Percentiles rank a stretch among this genome's conserved stretches.
Evolutionary conservation across 2,113 vertebrate species (phyloP).

Genomic region (Larimichthys polyactis): DNA sequence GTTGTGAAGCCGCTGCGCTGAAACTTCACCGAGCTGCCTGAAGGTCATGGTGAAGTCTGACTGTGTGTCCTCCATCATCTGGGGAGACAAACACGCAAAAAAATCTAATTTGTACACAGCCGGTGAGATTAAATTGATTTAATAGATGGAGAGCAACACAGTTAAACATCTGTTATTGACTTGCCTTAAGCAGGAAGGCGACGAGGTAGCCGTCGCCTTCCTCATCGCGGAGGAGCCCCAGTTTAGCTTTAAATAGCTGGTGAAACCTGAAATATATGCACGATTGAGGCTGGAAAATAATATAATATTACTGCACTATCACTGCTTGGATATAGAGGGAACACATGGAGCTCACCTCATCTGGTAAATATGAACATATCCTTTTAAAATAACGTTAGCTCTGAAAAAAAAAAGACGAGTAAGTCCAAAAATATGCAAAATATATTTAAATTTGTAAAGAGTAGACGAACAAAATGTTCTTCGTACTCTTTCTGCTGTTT

Average conservation of each 20-base stretch:
- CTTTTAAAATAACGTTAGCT: conserved; percentile 79
- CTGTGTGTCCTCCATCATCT: conserved; percentile 87
- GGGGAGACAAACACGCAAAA: neutral
- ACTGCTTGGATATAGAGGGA: neutral
- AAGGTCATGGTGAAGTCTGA: conserved; percentile 90
- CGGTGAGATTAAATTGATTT: neutral
- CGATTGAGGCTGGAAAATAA: neutral
- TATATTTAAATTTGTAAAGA: too few relatives aligned
- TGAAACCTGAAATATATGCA: conserved; percentile 78
- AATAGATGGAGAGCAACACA: neutral
- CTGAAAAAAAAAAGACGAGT: conserved; percentile 57
- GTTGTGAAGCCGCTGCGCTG: conserved; percentile 75
- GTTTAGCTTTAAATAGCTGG: conserved; percentile 86
- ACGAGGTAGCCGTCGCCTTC: conserved; percentile 81
- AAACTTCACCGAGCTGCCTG: conserved; percentile 86
- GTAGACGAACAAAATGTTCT: neutral
- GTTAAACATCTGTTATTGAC: conserved; percentile 17
- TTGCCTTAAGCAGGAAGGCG: conserved; percentile 85
- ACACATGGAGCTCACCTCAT: conserved; percentile 74
- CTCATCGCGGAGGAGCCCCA: conserved; percentile 84
- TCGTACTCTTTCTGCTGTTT: conserved; percentile 86
- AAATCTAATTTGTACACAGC: neutral
- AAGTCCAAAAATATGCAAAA: too few relatives aligned
- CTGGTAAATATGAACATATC: conserved; percentile 80
- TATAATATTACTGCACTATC: neutral